These are phyloP conservation scores for Metellina segmentata DNA, from an alignment of 2,888 invertebrate genomes.

Conservation along the genomic window DNA sequence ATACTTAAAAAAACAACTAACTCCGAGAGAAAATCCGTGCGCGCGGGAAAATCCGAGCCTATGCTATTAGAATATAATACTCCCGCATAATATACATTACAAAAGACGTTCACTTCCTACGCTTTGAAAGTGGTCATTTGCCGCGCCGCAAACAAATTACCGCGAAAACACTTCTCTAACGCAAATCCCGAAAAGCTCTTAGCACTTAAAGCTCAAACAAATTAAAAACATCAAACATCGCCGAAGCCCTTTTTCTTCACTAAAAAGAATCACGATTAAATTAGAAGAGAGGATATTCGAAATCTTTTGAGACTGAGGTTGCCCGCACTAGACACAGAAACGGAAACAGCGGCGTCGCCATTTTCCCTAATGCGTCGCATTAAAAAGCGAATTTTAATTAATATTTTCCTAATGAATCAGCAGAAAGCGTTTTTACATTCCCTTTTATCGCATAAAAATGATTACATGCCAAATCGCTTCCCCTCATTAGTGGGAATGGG, in stretches of 20 bases:
- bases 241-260: neutral
- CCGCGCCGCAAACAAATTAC: neutral
- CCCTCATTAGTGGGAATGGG: slow-evolving; percentile 54
- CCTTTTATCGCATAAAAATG: slow-evolving; percentile 60
- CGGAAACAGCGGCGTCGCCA: slow-evolving; percentile 32
- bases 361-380: slow-evolving; percentile 26
- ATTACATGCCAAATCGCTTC: slow-evolving; percentile 63
- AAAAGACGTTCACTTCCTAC: neutral
- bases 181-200: neutral
- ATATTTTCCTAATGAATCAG: slow-evolving; percentile 73
- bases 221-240: neutral
- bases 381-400: slow-evolving; percentile 67
- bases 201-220: neutral
- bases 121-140: neutral
- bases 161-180: neutral
- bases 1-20: too few relatives aligned
- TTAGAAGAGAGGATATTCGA: neutral
- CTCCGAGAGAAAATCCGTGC: too few relatives aligned
- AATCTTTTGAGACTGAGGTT: neutral
- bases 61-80: too few relatives aligned
- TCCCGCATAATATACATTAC: too few relatives aligned
- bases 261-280: neutral
- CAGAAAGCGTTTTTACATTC: slow-evolving; percentile 53
- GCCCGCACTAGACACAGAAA: slow-evolving; percentile 2
- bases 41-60: too few relatives aligned